phyloP scores from a whole-genome alignment of 2,888 invertebrate genomes.

The Sthenelais limicola region DNA sequence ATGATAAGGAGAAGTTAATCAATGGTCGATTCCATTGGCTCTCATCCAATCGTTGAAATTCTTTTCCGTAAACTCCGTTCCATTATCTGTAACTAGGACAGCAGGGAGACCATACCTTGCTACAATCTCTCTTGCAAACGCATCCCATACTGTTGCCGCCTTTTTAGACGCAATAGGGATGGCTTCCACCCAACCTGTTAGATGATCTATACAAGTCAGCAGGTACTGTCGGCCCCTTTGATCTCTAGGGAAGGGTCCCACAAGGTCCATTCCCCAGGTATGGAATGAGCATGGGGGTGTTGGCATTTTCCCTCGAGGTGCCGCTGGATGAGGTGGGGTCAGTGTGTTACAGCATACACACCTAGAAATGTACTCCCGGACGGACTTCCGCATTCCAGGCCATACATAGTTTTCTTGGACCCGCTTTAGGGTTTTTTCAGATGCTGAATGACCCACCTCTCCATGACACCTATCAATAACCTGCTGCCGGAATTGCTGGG shows the following conservation, averaged over 20 bases:
- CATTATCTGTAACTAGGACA: background rate
- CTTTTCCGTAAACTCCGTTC: background rate
- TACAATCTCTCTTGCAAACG: background rate
- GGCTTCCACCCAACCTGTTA: slow-evolving; percentile 7
- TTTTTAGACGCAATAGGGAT: background rate
- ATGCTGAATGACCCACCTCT: slow-evolving; percentile 6
- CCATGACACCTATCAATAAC: background rate
- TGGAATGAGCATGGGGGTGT: background rate
- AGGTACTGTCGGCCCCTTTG: too few species aligned
- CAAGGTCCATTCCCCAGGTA: background rate
- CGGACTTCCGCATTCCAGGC: slow-evolving; percentile 6
- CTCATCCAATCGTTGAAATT: background rate
- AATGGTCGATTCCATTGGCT: background rate
- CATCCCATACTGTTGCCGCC: background rate
- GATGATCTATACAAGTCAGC: slow-evolving; percentile 7
- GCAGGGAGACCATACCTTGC: background rate
- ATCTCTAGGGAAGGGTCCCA: background rate
- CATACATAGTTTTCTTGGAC: slow-evolving; percentile 15
- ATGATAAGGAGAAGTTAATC: background rate
- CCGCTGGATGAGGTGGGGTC: too few species aligned
- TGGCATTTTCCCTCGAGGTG: background rate
- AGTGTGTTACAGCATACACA: background rate
- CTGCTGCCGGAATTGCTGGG: background rate
- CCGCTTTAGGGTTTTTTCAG: background rate
- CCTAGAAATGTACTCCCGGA: background rate